phyloP scores from a whole-genome alignment of 2,888 invertebrate species.

The Taphrorychus bicolor region DNA sequence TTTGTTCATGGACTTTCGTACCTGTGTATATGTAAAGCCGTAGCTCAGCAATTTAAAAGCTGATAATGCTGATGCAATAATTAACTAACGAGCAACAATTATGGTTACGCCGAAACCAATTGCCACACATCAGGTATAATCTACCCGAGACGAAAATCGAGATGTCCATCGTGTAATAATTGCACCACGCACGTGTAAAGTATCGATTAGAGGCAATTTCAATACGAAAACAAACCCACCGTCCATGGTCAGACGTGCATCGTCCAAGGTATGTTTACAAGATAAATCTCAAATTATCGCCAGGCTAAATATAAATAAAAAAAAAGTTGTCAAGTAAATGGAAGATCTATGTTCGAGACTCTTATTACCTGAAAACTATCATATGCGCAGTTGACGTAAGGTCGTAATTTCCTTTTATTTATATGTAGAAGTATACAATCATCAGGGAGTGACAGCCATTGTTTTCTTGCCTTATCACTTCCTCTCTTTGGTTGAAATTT shows the following conservation, averaged over 20 bases:
- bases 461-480: not conserved
- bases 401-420: constrained; percentile 3
- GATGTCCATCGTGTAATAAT: not conserved
- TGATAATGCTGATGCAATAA: no score
- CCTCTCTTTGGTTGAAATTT: not conserved
- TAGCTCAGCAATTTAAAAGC: no score
- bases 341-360: constrained; percentile 49
- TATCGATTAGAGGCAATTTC: constrained; percentile 3
- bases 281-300: constrained; percentile 46
- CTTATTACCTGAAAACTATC: no score
- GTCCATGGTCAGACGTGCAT: constrained; percentile 22
- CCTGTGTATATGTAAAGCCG: no score
- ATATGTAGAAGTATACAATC: not conserved
- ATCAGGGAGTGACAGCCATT: not conserved
- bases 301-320: constrained; percentile 46
- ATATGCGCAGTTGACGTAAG: no score
- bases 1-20: no score
- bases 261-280: constrained; percentile 41
- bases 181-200: not conserved
- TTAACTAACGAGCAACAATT: not conserved
- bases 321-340: constrained; percentile 49
- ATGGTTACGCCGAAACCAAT: not conserved
- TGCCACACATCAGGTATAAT: not conserved
- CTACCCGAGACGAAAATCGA: not conserved
- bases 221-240: not conserved